phyloP scores from a whole-genome alignment of 2,113 vertebrate genomes.

The Thamnophis sirtalis region DNA sequence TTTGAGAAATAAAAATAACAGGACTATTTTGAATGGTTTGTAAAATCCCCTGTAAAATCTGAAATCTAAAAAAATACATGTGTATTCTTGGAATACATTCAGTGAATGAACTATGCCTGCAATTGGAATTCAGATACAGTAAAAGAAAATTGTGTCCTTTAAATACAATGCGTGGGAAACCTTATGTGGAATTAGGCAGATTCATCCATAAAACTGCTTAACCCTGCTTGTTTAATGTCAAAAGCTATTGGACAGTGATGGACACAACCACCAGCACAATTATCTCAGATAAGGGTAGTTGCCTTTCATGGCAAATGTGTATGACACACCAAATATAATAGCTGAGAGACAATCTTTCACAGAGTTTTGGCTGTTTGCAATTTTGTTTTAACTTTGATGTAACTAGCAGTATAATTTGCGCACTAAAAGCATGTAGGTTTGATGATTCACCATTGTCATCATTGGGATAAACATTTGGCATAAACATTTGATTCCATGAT shows the following conservation, averaged over 20 bases:
- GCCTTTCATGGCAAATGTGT: not conserved
- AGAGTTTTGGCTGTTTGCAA: not conserved
- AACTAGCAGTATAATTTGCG: not conserved
- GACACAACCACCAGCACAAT: not conserved
- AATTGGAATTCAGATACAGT: not conserved
- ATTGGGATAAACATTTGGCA: not conserved
- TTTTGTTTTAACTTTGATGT: not conserved
- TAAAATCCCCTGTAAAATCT: not conserved
- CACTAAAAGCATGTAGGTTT: not conserved
- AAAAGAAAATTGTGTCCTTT: not conserved
- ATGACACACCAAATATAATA: not conserved
- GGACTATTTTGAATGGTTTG: not conserved
- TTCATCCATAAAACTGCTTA: not conserved
- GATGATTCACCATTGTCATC: not conserved
- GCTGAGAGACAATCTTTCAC: not conserved
- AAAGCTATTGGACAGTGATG: not conserved
- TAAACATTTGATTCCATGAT: not conserved
- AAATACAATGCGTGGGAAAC: not conserved
- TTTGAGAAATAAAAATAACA: not conserved
- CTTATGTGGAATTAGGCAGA: not conserved
- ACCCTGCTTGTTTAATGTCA: not conserved
- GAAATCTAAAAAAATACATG: not conserved
- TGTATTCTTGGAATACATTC: not conserved
- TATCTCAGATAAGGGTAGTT: not conserved
- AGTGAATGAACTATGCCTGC: not conserved